Evolutionary conservation across 2,113 vertebrate species (phyloP), one percentile per base, ranked within the genome.

Genomic region (Vulpes vulpes): DNA sequence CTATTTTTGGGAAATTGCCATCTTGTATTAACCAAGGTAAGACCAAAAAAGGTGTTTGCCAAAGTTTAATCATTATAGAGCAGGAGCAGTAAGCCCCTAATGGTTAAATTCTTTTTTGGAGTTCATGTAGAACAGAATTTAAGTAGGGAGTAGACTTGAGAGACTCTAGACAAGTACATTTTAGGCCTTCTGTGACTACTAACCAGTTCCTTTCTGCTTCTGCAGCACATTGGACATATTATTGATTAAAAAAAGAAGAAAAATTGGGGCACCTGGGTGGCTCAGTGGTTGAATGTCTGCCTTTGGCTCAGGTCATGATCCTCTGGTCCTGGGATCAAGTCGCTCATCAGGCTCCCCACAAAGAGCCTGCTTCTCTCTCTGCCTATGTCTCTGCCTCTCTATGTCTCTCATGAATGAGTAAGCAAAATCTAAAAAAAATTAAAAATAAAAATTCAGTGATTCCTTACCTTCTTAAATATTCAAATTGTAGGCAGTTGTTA

Each of bases 391-490:
- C 43, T 43, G 43, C 43, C 43, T 43, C 7, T 43, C 43, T 43
- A 43, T 43, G 43, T 43, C 43, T 43, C 43, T 43, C 43, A 43
- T 43, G 43, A 43, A 43, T 43, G 43, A 43, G 43, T 43, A 7
- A 43, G 43, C 43, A 43, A 43, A 43, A 43, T 43, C 43, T 43
- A 16, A 55, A 15, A 57, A 94, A 84, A 55, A 10, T 7, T 43
- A 16, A 76, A 84, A 91, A 73, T 81, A 1, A 65, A 90, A 93
- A 55, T 81, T 85, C n/a, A 85, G 2, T 90, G 62, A 73, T 74
- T 62, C 27, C 22, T 84, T 74, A 23, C 84, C 22, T 92, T 94
- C 55, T 74, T 79, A 88, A 94, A 73, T 89, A 67, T 94, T 91
- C 69, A 88, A 90, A 67, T 80, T 60, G 23, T 17, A 65, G 22